A percentile compares a stretch with the other conserved stretches of the same genome.
Evolutionary conservation across 2,797 vertebrate species (phyloP).

Genomic region (Catostomus latipinnis): DNA sequence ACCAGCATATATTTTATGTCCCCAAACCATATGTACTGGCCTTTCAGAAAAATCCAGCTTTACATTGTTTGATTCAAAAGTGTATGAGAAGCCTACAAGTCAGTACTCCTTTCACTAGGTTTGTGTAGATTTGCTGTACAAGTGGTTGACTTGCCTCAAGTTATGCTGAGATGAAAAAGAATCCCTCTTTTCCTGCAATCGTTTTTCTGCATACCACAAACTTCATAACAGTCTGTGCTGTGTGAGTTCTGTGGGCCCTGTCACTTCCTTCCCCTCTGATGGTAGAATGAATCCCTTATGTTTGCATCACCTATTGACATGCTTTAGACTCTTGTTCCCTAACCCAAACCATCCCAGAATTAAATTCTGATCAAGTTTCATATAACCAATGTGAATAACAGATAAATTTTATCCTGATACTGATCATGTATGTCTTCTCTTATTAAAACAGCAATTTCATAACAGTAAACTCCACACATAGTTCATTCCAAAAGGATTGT

Average conservation of each 20-base stretch:
- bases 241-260: constrained; percentile 61
- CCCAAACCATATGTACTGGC: constrained; percentile 8
- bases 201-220: constrained; percentile 62
- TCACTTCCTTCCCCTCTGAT: constrained; percentile 63
- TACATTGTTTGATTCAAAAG: constrained; percentile 14
- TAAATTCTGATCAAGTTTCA: constrained; percentile 18
- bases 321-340: neutral
- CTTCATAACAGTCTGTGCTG: constrained; percentile 63
- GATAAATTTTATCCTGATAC: neutral
- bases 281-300: constrained; percentile 67
- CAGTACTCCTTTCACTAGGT: constrained; percentile 12
- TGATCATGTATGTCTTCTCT: neutral
- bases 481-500: no score
- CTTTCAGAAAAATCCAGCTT: constrained; percentile 19
- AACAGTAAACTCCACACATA: no score
- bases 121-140: constrained; percentile 32
- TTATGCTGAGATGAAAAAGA: constrained; percentile 52
- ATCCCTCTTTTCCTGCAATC: constrained; percentile 51
- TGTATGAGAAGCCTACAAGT: constrained; percentile 10
- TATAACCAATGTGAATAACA: neutral
- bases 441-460: no score
- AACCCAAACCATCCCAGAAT: constrained; percentile 23
- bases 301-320: constrained; percentile 60
- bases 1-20: constrained; percentile 10
- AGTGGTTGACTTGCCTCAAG: constrained; percentile 43